These are phyloP conservation scores for Tipula lateralis DNA, from an alignment of 2,888 invertebrate genomes.

Conservation along the genomic window DNA sequence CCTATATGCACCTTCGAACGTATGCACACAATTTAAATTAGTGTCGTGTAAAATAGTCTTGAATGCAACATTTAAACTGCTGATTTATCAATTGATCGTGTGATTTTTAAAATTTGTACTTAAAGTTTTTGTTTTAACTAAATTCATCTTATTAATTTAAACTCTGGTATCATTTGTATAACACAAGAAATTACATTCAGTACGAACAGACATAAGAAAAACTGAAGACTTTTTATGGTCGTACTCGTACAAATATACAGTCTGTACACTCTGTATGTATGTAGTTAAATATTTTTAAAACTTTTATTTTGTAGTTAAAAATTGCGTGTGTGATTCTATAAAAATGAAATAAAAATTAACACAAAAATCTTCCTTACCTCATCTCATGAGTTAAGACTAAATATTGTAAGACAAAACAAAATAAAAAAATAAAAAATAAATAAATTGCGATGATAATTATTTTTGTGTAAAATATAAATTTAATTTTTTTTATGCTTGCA, in stretches of 20 bases:
- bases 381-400: background rate
- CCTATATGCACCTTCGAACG: background rate
- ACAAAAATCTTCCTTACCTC: background rate
- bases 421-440: background rate
- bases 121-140: background rate
- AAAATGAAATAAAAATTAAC: background rate
- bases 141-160: background rate
- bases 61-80: background rate
- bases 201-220: background rate
- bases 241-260: no score
- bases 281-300: no score
- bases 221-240: background rate
- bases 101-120: background rate
- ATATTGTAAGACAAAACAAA: slow-evolving; percentile 2
- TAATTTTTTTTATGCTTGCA: background rate
- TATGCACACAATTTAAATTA: background rate
- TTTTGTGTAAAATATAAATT: background rate
- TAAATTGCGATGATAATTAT: background rate
- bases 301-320: background rate
- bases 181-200: background rate
- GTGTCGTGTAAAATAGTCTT: background rate
- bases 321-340: slow-evolving; percentile 11
- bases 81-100: background rate
- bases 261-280: background rate
- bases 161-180: background rate